Base-by-base conservation (phyloP, 92 coral and sea anemone species). In the Ricordea florida region DNA sequence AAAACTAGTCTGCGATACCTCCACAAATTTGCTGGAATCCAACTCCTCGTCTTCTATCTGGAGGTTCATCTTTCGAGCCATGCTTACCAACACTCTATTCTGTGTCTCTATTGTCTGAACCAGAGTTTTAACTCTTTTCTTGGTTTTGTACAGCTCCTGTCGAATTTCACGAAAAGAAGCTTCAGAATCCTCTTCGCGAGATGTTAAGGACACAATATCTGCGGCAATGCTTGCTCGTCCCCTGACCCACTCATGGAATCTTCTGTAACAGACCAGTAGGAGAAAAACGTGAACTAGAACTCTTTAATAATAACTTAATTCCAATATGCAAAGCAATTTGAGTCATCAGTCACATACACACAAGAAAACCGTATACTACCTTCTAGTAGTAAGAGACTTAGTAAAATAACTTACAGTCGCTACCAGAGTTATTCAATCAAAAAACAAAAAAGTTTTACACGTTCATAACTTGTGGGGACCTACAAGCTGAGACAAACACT, bases 51-150 rank as follows among this genome's bases (percentile, higher is more conserved):
- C 63, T 15, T 53, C 76, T 13, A 53, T 29, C 3, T 8, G 5
- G 26, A 69, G 85, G 60, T 83, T 80, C 57, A 90, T 82, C 57
- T 90, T 87, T 52, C 42, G 57, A 8, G 90, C 93, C 51, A 90
- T 78, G n/a, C 71, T 58, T 22, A 60, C 31, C 18, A 90, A 66
- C 49, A 90, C 66, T 52, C 51, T 49, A 58, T 81, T 81, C 53
- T 90, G 97, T 49, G 79, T 57, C 31, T 90, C 88, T 69, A 90
- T 16, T 23, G 74, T 57, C 17, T 62, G 18, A 34, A 89, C 47
- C 9, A 90, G 80, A 16, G 77, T 16, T 79, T 90, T 90, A 2
- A 90, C 89, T 18, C 93, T 79, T 31, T 74, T 87, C 73, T 86
- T 90, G 16, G 92, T 90, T 68, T 90, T 90, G 60, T 30, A 70